Conservation (phyloP, 1,140 invertebrate species). For the Neuroterus valhalla region DNA sequence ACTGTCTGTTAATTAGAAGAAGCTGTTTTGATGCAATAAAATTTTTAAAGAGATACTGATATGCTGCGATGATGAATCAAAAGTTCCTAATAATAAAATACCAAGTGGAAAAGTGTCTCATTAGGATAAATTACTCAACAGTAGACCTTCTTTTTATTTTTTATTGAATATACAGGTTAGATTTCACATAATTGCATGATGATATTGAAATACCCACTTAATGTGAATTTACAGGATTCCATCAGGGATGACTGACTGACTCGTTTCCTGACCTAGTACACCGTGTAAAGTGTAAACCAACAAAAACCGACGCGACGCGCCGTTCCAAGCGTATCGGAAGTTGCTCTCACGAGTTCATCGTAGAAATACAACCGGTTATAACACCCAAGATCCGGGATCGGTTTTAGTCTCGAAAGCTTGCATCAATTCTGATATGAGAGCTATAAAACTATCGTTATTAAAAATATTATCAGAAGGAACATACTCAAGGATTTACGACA, state of each 20-base stretch:
- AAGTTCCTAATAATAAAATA: too few relatives aligned
- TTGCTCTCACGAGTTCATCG: slow-evolving; percentile 17
- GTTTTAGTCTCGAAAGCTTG: slow-evolving; percentile 27
- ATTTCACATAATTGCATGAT: not conserved
- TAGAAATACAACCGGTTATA: slow-evolving; percentile 30
- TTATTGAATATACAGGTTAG: not conserved
- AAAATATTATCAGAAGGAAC: slow-evolving; percentile 8
- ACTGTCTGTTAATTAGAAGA: too few relatives aligned
- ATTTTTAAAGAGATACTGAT: too few relatives aligned
- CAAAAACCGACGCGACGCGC: slow-evolving; percentile 26
- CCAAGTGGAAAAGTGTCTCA: too few relatives aligned
- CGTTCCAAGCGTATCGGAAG: slow-evolving; percentile 28
- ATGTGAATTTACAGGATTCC: not conserved
- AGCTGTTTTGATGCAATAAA: too few relatives aligned
- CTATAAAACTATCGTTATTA: slow-evolving; percentile 18
- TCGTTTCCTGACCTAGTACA: slow-evolving; percentile 24
- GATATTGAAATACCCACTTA: not conserved
- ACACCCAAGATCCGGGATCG: slow-evolving; percentile 37
- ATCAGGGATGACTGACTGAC: not conserved
- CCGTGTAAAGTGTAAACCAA: slow-evolving; percentile 14
- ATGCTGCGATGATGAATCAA: too few relatives aligned
- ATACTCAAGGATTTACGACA: not conserved
- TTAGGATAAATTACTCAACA: too few relatives aligned
- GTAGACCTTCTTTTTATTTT: too few relatives aligned
- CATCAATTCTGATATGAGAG: slow-evolving; percentile 23